Percentiles rank a stretch among this genome's conserved stretches.
Evolutionary conservation across 1,140 invertebrate species (phyloP).

Genomic region (Bursaphelenchus mucronatus): DNA sequence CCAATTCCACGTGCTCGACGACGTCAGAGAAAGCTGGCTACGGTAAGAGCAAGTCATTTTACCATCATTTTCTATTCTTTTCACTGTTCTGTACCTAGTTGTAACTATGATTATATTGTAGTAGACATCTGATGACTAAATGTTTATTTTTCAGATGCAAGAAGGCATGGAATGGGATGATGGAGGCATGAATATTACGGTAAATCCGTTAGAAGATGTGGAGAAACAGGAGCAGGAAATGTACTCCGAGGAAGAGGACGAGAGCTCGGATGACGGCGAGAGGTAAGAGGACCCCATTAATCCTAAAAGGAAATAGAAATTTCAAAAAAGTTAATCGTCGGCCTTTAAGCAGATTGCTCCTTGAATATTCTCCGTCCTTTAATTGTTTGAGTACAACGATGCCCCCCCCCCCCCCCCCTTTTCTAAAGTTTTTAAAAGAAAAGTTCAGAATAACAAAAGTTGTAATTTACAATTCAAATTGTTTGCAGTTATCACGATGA

Average conservation of each 20-base stretch:
- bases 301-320: too few species aligned
- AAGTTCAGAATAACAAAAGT: conserved; percentile 1
- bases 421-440: not conserved
- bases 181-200: conserved; percentile 61
- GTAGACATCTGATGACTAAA: not conserved
- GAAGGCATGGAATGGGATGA: conserved; percentile 61
- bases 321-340: too few species aligned
- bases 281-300: conserved; percentile 21
- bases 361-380: too few species aligned
- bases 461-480: conserved; percentile 9
- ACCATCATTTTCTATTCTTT: conserved; percentile 15
- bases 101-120: conserved; percentile 3
- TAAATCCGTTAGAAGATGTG: conserved; percentile 60
- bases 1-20: conserved; percentile 45
- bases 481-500: conserved; percentile 51
- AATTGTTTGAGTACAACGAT: too few species aligned
- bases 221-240: conserved; percentile 40
- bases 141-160: conserved; percentile 28
- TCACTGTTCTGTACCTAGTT: conserved; percentile 15
- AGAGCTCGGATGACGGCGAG: conserved; percentile 45
- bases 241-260: conserved; percentile 48
- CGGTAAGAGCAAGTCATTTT: conserved; percentile 30
- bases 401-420: too few species aligned
- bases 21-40: conserved; percentile 34
- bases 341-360: too few species aligned